Evolutionary conservation across 2,113 vertebrate genomes (phyloP).

Genomic region (Parus major): DNA sequence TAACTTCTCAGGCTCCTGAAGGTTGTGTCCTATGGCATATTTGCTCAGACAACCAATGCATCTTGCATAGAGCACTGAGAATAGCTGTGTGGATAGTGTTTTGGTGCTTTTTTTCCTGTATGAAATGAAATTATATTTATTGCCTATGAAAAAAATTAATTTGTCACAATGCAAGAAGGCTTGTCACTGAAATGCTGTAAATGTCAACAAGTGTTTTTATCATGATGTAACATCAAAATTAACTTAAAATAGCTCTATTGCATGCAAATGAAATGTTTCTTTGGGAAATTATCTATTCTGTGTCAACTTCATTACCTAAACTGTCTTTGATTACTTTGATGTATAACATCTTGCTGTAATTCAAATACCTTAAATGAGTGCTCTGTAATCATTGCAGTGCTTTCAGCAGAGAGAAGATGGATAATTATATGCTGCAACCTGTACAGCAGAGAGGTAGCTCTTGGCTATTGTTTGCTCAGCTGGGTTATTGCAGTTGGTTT

Average conservation of each 20-base stretch:
- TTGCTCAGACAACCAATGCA: background rate
- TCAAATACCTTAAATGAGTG: background rate
- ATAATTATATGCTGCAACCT: background rate
- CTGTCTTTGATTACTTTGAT: conserved; percentile 35
- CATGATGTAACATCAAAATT: conserved; percentile 25
- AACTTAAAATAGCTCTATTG: conserved; percentile 28
- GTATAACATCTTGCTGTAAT: conserved; percentile 3
- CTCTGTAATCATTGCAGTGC: background rate
- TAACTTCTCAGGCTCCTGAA: background rate
- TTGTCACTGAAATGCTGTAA: background rate
- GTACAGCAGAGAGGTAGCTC: background rate
- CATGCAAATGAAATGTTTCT: conserved; percentile 29
- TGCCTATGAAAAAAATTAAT: background rate
- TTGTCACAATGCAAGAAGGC: background rate
- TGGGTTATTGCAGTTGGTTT: background rate
- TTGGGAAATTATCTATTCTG: background rate
- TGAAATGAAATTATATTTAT: background rate
- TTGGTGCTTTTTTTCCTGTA: background rate
- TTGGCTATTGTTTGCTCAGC: background rate
- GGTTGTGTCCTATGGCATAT: background rate
- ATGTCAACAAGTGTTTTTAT: conserved; percentile 41
- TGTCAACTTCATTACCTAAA: conserved; percentile 45
- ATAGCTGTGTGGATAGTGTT: background rate
- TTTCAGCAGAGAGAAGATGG: background rate
- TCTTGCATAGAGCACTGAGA: background rate